Conservation (phyloP, 2,113 vertebrate genomes). For the Solenodon paradoxus region DNA sequence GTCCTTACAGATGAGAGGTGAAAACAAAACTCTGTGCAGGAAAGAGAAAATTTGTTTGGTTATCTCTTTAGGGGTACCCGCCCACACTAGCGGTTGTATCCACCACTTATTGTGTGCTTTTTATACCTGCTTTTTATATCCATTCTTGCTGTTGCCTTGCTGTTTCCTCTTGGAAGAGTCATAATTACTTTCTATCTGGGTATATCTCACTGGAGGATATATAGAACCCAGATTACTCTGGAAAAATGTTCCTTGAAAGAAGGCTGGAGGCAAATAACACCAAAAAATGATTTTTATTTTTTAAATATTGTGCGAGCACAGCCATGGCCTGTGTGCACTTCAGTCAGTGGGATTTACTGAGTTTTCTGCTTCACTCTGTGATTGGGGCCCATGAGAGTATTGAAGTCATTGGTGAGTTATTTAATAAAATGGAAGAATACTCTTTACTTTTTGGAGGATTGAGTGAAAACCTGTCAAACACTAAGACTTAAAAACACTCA, state of each 20-base stretch:
- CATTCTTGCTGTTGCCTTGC: background rate
- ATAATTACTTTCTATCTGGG: background rate
- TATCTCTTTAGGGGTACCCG: background rate
- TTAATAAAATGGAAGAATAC: background rate
- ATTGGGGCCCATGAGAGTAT: background rate
- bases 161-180: background rate
- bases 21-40: background rate
- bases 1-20: conserved; percentile 20
- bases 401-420: background rate
- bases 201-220: background rate
- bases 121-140: background rate
- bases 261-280: background rate
- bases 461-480: background rate
- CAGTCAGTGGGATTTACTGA: background rate
- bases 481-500: background rate
- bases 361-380: too few species aligned
- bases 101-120: background rate
- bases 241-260: background rate
- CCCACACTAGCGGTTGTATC: background rate
- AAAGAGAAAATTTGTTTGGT: background rate
- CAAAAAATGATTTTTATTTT: background rate
- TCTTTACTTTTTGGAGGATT: background rate
- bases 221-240: background rate
- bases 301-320: rapidly evolving
- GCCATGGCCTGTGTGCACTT: background rate